Conservation (phyloP, 2,113 vertebrate genomes). For the Eulemur rufifrons region DNA sequence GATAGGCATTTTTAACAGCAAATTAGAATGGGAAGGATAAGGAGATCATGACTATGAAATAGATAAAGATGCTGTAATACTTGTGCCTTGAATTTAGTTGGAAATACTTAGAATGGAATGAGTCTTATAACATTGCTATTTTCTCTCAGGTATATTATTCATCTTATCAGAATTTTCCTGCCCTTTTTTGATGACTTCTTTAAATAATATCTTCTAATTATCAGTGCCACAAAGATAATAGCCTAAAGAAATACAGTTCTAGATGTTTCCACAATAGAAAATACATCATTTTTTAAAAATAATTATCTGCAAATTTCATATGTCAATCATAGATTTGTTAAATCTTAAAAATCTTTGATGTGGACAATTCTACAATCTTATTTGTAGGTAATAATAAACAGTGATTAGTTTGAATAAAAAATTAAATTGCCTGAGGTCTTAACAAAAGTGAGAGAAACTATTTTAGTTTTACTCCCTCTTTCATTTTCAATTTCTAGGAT, state of each 20-base stretch:
- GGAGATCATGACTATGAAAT: neutral
- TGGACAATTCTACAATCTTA: neutral
- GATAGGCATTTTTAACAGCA: slow-evolving; percentile 15
- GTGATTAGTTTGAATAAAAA: neutral
- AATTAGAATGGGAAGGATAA: neutral
- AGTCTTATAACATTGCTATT: neutral
- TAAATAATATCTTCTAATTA: neutral
- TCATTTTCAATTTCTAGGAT: neutral
- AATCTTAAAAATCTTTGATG: neutral
- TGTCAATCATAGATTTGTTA: neutral
- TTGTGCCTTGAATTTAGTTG: neutral
- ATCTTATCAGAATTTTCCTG: neutral
- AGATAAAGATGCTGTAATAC: neutral
- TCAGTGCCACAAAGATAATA: neutral
- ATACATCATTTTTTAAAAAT: neutral
- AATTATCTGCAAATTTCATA: neutral
- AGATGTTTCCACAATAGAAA: neutral
- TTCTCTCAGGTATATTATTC: neutral
- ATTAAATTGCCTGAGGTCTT: neutral
- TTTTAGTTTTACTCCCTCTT: neutral
- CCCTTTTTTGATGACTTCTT: neutral
- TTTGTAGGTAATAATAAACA: neutral
- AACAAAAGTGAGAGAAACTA: neutral
- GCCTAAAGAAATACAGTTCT: neutral
- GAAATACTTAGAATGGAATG: neutral